phyloP scores from a whole-genome alignment of 1,140 invertebrate genomes.

The Trachelipus rathkii region DNA sequence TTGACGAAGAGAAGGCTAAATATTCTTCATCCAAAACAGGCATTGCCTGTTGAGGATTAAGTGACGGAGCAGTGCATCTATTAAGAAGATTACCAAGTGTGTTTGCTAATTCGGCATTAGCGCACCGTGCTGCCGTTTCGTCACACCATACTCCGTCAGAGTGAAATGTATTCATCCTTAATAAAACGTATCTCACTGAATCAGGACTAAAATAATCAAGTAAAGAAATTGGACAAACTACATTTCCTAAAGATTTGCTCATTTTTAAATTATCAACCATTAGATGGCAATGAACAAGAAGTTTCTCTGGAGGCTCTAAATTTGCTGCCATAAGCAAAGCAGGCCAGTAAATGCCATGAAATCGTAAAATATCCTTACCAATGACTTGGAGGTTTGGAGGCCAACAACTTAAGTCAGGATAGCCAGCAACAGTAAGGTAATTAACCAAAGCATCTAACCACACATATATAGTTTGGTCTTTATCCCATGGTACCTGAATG shows the following conservation, averaged over 20 bases:
- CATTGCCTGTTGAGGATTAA: constrained; percentile 75
- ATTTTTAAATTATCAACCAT: constrained; percentile 87
- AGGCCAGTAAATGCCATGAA: constrained; percentile 98
- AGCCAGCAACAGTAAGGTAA: constrained; percentile 85
- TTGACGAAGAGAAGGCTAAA: constrained; percentile 49
- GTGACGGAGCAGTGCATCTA: constrained; percentile 65
- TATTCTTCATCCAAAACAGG: constrained; percentile 58
- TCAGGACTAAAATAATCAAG: constrained; percentile 56
- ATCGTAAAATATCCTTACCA: constrained; percentile 88
- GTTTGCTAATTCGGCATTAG: constrained; percentile 89
- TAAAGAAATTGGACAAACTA: constrained; percentile 70
- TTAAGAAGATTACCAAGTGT: constrained; percentile 86
- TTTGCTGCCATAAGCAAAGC: constrained; percentile 90
- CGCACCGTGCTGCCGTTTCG: constrained; percentile 50
- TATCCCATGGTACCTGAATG: constrained; percentile 64
- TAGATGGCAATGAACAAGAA: constrained; percentile 95
- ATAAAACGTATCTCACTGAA: constrained; percentile 84
- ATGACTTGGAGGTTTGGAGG: constrained; percentile 85
- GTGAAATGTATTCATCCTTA: constrained; percentile 81
- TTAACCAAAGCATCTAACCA: constrained; percentile 97
- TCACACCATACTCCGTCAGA: constrained; percentile 70
- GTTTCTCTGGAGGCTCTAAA: constrained; percentile 68
- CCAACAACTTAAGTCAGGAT: constrained; percentile 68
- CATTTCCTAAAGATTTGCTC: constrained; percentile 94
- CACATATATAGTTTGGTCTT: constrained; percentile 88